These are phyloP conservation scores for Leuciscus waleckii DNA, from an alignment of 2,797 vertebrate species.

Conservation along the genomic window DNA sequence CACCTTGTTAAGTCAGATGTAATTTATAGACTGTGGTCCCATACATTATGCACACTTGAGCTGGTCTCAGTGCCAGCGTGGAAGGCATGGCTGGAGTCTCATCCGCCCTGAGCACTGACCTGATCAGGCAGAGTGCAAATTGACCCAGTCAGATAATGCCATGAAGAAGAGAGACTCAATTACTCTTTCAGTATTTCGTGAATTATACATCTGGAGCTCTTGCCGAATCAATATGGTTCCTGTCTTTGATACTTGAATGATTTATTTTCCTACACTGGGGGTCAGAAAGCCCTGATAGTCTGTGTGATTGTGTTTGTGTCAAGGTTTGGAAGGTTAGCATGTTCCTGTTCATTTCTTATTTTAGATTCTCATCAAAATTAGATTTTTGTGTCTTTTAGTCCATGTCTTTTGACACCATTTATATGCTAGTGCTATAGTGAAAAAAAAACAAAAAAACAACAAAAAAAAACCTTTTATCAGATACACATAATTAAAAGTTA, in stretches of 20 bases:
- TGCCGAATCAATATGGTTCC: conserved; percentile 12
- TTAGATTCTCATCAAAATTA: neutral
- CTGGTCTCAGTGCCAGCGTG: neutral
- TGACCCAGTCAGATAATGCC: conserved; percentile 43
- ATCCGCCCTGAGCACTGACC: conserved; percentile 32
- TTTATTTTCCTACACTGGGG: neutral
- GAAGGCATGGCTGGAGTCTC: neutral
- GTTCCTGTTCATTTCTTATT: neutral
- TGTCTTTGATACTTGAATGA: neutral
- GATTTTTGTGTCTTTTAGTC: neutral
- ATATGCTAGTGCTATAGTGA: neutral
- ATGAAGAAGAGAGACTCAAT: conserved; percentile 46
- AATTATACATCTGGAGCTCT: conserved; percentile 40
- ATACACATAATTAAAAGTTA: neutral
- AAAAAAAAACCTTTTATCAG: neutral
- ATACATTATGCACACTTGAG: conserved; percentile 20
- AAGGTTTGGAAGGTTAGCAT: neutral
- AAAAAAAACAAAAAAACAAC: too few relatives aligned
- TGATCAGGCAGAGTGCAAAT: conserved; percentile 10
- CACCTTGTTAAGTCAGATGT: conserved; percentile 3
- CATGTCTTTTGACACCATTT: neutral
- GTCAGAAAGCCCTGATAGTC: conserved; percentile 27
- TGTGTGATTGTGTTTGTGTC: neutral
- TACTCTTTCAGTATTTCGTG: conserved; percentile 18
- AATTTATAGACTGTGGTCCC: conserved; percentile 8